Conservation (phyloP, 2,113 vertebrate genomes). For the Ancistrus triradiatus region DNA sequence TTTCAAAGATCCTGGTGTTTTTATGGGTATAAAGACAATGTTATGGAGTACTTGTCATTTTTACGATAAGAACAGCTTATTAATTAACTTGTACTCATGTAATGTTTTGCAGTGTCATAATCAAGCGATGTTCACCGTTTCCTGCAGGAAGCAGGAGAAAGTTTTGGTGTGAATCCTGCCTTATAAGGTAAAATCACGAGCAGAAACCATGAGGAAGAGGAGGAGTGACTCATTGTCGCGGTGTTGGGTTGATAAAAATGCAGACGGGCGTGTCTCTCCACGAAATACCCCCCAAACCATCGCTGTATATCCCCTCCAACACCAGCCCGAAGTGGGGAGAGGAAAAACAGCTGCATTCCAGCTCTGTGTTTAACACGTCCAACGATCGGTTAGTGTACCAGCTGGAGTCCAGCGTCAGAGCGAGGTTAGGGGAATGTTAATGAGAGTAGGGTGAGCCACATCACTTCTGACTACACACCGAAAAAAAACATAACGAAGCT, state of each 20-base stretch:
- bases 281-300: too few relatives aligned
- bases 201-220: conserved; percentile 18
- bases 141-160: neutral
- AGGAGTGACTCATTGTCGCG: conserved; percentile 50
- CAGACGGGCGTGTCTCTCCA: conserved; percentile 41
- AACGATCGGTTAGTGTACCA: too few relatives aligned
- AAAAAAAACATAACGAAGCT: too few relatives aligned
- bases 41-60: too few relatives aligned
- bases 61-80: too few relatives aligned
- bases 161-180: conserved; percentile 42
- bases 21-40: too few relatives aligned
- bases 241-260: too few relatives aligned
- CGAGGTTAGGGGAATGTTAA: too few relatives aligned
- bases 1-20: too few relatives aligned
- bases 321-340: too few relatives aligned
- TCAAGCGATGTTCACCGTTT: neutral
- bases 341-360: neutral
- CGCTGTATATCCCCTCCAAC: neutral
- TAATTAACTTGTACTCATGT: neutral
- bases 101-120: neutral
- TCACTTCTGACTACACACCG: too few relatives aligned
- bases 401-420: too few relatives aligned
- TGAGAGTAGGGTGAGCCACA: neutral
- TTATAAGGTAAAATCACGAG: conserved; percentile 62
- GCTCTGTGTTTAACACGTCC: neutral